Percentiles rank a stretch among this genome's conserved stretches.
Conservation (phyloP, 1,140 invertebrate species). For the Neodiprion pinetum region DNA sequence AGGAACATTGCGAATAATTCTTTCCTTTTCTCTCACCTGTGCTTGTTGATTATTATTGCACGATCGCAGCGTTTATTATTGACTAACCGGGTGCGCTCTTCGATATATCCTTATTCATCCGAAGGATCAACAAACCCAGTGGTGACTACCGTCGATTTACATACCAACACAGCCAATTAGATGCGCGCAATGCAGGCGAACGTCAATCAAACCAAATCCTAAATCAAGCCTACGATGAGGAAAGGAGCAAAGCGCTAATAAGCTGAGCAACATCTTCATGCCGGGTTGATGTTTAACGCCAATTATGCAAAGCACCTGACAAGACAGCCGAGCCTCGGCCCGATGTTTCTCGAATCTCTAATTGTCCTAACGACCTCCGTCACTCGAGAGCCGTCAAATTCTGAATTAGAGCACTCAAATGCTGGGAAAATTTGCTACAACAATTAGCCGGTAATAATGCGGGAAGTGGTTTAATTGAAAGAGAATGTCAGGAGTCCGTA, state of each 20-base stretch:
- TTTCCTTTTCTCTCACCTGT: too few species aligned
- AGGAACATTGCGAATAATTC: too few species aligned
- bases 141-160: too few species aligned
- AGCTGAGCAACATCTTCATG: neutral
- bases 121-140: too few species aligned
- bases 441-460: neutral
- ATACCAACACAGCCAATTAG: too few species aligned
- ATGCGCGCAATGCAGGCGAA: neutral
- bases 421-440: neutral
- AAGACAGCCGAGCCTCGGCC: neutral
- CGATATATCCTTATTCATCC: too few species aligned
- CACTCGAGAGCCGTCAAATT: neutral
- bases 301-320: neutral
- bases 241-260: neutral
- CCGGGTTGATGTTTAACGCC: neutral
- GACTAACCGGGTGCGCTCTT: too few species aligned
- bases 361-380: neutral
- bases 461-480: slow-evolving; percentile 5
- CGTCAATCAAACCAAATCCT: neutral
- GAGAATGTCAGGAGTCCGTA: neutral
- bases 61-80: too few species aligned
- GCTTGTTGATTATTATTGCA: too few species aligned
- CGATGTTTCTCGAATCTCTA: neutral
- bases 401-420: neutral
- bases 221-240: neutral